A percentile compares a stretch with the other conserved stretches of the same genome.
Conservation (phyloP, 2,888 invertebrate species). For the Neocrepidodera transversa region DNA sequence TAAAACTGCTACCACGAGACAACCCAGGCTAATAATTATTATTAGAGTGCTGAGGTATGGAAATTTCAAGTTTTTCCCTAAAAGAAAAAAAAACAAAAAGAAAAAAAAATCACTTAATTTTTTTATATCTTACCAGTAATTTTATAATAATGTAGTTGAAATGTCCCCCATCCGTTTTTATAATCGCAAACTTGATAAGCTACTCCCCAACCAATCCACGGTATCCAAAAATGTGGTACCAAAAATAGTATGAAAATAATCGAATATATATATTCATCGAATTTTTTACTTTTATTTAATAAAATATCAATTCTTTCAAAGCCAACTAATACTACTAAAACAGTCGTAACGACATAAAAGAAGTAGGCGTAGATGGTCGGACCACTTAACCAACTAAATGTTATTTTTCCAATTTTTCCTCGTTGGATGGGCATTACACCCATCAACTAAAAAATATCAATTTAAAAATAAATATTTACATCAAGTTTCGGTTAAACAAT, state of each 20-base stretch:
- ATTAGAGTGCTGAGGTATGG: constrained; percentile 68
- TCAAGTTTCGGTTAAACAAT: no score
- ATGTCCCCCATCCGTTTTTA: constrained; percentile 73
- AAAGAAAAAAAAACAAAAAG: constrained; percentile 36
- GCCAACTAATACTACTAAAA: constrained; percentile 68
- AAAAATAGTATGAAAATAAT: constrained; percentile 72
- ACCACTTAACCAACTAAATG: constrained; percentile 69
- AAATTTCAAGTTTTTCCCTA: constrained; percentile 68
- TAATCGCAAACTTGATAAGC: constrained; percentile 73
- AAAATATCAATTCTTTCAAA: constrained; percentile 69
- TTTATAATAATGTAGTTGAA: constrained; percentile 65
- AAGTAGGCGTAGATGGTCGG: constrained; percentile 72
- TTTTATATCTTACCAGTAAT: constrained; percentile 52
- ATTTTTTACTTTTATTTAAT: constrained; percentile 66
- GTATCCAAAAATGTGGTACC: constrained; percentile 75
- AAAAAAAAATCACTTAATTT: background rate
- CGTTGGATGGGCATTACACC: constrained; percentile 70
- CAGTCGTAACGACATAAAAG: constrained; percentile 68
- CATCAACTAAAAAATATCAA: constrained; percentile 62
- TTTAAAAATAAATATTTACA: no score
- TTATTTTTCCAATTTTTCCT: constrained; percentile 62
- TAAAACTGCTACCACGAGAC: constrained; percentile 67
- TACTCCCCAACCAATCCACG: constrained; percentile 75
- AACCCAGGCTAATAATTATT: constrained; percentile 68
- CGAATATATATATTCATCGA: constrained; percentile 75